phyloP scores from a whole-genome alignment of 1,140 invertebrate genomes.

The Gryllus bimaculatus region DNA sequence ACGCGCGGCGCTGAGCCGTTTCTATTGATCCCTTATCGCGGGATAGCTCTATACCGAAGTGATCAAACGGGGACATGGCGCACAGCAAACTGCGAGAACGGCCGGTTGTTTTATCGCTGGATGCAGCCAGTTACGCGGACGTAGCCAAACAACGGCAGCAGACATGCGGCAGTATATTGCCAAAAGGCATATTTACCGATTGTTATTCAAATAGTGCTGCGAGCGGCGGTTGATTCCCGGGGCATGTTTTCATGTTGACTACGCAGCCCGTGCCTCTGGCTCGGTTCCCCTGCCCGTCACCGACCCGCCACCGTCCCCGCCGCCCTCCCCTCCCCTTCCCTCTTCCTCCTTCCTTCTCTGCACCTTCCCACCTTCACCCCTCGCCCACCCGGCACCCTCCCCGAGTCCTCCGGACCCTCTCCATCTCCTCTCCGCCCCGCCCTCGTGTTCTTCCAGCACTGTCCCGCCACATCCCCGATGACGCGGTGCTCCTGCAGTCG shows the following conservation, averaged over 20 bases:
- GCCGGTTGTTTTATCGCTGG: neutral
- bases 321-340: too few species aligned
- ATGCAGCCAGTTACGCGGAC: neutral
- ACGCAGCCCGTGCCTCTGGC: neutral
- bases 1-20: neutral
- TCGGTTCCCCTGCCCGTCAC: neutral
- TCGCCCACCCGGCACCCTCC: too few species aligned
- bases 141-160: neutral
- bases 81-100: neutral
- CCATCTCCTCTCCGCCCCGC: too few species aligned
- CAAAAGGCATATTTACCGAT: neutral
- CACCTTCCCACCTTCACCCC: too few species aligned
- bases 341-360: neutral
- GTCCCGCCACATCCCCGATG: too few species aligned
- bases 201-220: neutral
- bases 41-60: neutral
- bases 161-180: constrained; percentile 3
- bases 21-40: constrained; percentile 1
- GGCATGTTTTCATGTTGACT: neutral
- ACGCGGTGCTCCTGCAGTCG: too few species aligned
- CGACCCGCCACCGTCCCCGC: neutral
- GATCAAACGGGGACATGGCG: neutral
- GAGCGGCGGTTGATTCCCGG: neutral
- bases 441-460: too few species aligned
- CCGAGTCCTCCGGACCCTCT: too few species aligned